phyloP scores from a whole-genome alignment of 2,113 vertebrate species.

The Raja brachyura region DNA sequence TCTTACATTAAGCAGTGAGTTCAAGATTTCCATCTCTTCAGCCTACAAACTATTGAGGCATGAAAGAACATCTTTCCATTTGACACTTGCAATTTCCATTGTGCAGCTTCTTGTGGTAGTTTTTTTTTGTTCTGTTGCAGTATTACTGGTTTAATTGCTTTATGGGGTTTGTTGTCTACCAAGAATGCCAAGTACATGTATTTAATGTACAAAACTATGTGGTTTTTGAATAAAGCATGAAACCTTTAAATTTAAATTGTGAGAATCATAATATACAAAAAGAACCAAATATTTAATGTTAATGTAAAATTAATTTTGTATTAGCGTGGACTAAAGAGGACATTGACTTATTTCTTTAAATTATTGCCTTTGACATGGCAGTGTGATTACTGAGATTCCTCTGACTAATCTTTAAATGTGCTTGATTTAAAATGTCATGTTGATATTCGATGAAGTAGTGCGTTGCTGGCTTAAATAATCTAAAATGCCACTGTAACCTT shows the following conservation, averaged over 20 bases:
- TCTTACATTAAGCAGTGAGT: neutral
- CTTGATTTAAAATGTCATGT: constrained; percentile 15
- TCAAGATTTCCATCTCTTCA: neutral
- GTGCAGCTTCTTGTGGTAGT: neutral
- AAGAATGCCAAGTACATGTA: neutral
- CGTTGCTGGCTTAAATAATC: neutral
- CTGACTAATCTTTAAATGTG: neutral
- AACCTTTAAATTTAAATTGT: neutral
- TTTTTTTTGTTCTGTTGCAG: neutral
- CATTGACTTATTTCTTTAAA: neutral
- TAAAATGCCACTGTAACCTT: constrained; percentile 20
- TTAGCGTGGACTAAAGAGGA: neutral
- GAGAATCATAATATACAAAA: neutral
- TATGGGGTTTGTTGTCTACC: neutral
- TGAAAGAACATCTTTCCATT: neutral
- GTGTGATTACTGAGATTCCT: neutral
- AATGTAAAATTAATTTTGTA: neutral
- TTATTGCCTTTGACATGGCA: neutral
- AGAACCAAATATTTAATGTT: neutral
- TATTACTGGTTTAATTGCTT: neutral
- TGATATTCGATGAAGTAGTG: constrained; percentile 12
- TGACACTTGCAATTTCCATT: neutral
- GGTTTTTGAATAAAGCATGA: neutral
- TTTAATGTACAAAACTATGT: neutral
- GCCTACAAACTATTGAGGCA: neutral